Base-by-base conservation (phyloP, 2,113 vertebrate species). In the Ageneiosus marmoratus region DNA sequence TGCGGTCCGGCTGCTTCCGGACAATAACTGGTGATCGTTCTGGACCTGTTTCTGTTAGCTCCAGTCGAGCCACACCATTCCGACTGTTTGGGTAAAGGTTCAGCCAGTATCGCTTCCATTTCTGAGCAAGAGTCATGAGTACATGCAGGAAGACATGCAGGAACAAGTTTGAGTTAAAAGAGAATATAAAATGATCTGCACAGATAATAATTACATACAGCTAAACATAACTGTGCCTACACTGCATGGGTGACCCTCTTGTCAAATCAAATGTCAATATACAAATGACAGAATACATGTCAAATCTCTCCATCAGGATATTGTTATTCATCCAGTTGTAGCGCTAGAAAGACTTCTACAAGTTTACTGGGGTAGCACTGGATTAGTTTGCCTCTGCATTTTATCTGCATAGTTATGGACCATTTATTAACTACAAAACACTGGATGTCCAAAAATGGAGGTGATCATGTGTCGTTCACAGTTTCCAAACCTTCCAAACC, bases 71-170 rank as follows among this genome's bases (percentile, higher is more conserved):
- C 7, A 96, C 94, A 3, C 95, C 95, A 22, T 94, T 93, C 56
- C 91, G 92, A 63, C 95, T 97, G 84, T 93, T 91, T 0, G 95
- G 94, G 80, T 94, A 95, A 86, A 99, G 92, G 77, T 93, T 92
- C 53, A 96, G 91, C 94, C 94, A 96, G 85, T 95, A 94, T 32
- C 94, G 93, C 92, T 95, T 97, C 97, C 97, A 99, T 80, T 94
- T 95, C 97, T 98, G 91, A 70, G 3, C n/a, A 55, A n/a, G 53
- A 67, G 44, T 15, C 1, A 55, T 20, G 11, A 51, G 16, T 6
- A 63, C 24, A 51, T 22, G 60, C 55, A 50, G 16, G 65, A 41
- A 16, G 20, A 29, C 15, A 27, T 9, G 18, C 69, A 80, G 72
- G 11, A 29, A 67, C 37, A 77, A 1, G 27, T 1, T 77, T 58